Base-by-base conservation (phyloP, 1,140 invertebrate species). In the Ostrea denselamellosa region DNA sequence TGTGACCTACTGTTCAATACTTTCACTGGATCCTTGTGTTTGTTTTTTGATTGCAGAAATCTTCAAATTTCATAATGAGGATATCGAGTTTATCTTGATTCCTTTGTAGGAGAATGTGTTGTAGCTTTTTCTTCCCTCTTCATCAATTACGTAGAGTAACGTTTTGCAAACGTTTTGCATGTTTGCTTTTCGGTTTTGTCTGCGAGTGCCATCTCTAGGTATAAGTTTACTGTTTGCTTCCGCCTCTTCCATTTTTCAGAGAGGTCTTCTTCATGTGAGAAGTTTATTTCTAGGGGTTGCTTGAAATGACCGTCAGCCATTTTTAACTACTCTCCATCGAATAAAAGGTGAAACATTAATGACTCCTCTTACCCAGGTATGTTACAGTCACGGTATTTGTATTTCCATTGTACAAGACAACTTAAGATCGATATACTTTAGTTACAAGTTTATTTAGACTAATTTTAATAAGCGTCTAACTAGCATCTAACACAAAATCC, bases 1-100 rank as follows among this genome's bases (percentile, higher is more conserved):
- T 17, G 82, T 89, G 10, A 77, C 19, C 28, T 68, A 89, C 65
- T 86, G 85, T 34, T 84, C 77, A 44, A 89, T 89, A 25, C 77
- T 53, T 71, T 87, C 82, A 17, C 8, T 17, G 17, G 84, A 25
- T n/a, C 71, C 68, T 54, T 77, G 84, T 12, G 22, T 28, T 44
- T 54, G 44, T 58, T 58, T 58, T 58, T 58, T 12, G 8, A 19
- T 12, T 58, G 56, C 56, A 58, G 56, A 19, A 58, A 58, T 58
- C 56, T 58, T 58, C 56, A 56, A 56, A 56, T 56, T 56, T 58
- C 56, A 12, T 56, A 19, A 58, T 58, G 9, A 58, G 19, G 19
- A 58, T 19, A 58, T 58, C 56, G 12, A 58, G 8, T 58, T 58
- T 12, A 19, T 58, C 56, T 17, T 4, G 12, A 58, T 58, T 10